Percentiles rank a stretch among this genome's conserved stretches.
Conservation (phyloP, 2,113 vertebrate species). For the Pterocles burchelli region DNA sequence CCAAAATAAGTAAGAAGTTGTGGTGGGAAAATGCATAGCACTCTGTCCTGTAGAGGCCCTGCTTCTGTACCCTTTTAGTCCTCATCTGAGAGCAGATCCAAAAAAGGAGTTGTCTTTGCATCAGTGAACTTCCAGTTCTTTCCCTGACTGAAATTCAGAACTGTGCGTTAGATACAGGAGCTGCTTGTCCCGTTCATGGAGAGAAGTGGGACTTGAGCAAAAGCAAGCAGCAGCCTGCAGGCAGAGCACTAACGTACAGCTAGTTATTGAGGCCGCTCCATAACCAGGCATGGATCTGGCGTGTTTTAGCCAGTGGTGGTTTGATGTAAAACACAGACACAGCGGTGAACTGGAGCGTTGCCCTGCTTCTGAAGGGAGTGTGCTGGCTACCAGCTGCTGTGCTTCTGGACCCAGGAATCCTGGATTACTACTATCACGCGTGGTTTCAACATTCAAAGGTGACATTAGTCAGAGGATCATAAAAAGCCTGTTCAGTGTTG, state of each 20-base stretch:
- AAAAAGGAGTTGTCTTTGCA: constrained; percentile 64
- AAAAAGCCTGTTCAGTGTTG: not conserved
- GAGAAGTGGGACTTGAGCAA: not conserved
- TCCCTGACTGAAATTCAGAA: not conserved
- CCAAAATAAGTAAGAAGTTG: not conserved
- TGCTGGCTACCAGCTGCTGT: not conserved
- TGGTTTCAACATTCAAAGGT: not conserved
- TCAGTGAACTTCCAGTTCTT: constrained; percentile 18
- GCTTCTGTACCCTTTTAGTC: not conserved
- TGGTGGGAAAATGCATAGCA: not conserved
- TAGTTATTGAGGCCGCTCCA: not conserved
- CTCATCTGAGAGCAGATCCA: constrained; percentile 53
- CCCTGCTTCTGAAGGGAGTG: not conserved
- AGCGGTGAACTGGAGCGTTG: not conserved
- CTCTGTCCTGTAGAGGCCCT: constrained; percentile 28
- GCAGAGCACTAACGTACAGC: not conserved
- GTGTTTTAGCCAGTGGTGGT: not conserved
- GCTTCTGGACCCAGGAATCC: not conserved
- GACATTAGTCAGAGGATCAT: not conserved
- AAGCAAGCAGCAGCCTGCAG: not conserved
- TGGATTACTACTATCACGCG: not conserved
- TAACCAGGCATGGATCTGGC: not conserved
- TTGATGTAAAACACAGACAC: not conserved
- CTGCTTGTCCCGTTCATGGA: not conserved
- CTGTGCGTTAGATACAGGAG: not conserved